A percentile compares a stretch with the other conserved stretches of the same genome.
Evolutionary conservation across 1,140 invertebrate genomes (phyloP).

Genomic region (Solen grandis): DNA sequence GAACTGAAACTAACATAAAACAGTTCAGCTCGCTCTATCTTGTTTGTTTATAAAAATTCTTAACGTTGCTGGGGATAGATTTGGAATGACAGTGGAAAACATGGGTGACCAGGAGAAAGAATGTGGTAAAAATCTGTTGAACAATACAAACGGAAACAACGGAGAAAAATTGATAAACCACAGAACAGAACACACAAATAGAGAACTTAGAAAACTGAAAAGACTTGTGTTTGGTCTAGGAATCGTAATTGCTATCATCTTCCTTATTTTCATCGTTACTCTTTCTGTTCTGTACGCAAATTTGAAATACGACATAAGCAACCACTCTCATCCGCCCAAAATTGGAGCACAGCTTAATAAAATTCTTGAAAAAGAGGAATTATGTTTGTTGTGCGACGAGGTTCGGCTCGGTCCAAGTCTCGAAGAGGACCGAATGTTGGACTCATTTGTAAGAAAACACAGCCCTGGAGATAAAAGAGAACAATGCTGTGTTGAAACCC

Average conservation of each 20-base stretch:
- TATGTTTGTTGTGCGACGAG: slow-evolving; percentile 53
- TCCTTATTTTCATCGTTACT: slow-evolving; percentile 47
- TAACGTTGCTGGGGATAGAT: not conserved
- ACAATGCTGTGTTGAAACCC: slow-evolving; percentile 59
- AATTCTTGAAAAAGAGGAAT: slow-evolving; percentile 57
- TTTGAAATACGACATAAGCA: slow-evolving; percentile 46
- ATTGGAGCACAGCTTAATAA: slow-evolving; percentile 56
- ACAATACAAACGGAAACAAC: not conserved
- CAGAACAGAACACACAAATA: not conserved
- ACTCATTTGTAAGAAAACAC: slow-evolving; percentile 51
- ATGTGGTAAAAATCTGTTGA: not conserved
- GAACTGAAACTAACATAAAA: too few species aligned
- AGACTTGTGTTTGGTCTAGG: slow-evolving; percentile 29
- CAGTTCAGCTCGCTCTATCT: not conserved
- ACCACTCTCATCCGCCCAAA: slow-evolving; percentile 55
- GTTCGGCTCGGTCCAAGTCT: slow-evolving; percentile 55
- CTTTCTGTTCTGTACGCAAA: slow-evolving; percentile 54
- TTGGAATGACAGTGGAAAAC: not conserved
- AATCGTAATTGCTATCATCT: slow-evolving; percentile 12
- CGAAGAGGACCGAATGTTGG: slow-evolving; percentile 56
- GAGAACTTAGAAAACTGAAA: slow-evolving; percentile 30
- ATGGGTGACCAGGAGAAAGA: not conserved
- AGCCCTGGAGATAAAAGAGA: slow-evolving; percentile 30
- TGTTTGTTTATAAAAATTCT: not conserved
- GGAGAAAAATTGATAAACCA: not conserved